Evolutionary conservation across 2,113 vertebrate genomes (phyloP), one percentile per base, ranked within the genome.

Genomic region (Cheirogaleus medius): DNA sequence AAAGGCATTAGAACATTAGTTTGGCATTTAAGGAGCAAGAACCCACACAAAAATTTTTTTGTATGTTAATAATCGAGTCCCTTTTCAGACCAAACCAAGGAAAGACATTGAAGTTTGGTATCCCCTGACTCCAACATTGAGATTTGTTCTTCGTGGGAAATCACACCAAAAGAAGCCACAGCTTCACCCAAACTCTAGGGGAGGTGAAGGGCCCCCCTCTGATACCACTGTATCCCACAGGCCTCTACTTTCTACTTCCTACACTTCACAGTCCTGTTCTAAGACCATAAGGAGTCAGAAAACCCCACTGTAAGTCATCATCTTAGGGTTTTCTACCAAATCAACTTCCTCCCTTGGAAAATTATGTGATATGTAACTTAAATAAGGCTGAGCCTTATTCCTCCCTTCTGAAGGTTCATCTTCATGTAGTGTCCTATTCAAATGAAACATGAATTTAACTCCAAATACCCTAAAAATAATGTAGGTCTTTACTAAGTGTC

Each of bases 1-100:
- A 91, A 81, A 8, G 17, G 74, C 94, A 86, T 90, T 82, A 96
- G 96, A 93, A 95, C 94, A 97, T 92, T 71, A 95, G 87, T 74
- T 96, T 95, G 97, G 95, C 97, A 71, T 89, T 82, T 64, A 56
- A 23, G 49, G 44, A 96, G 85, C 77, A 88, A 76, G 64, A 95
- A 83, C 74, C n/a, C 91, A 95, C 74, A 84, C 63, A 88, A 64
- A 92, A 91, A 91, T 83, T 29, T 73, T 37, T 91, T 63, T 87
- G 77, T 73, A 69, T 47, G 25, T 96, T 86, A 81, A 82, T 77
- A 85, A 29, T 39, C 71, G 32, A 54, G 73, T 60, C 82, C 42
- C 11, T 94, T 81, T 89, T 90, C 92, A 90, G 29, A 83, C n/a
- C 66, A 94, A 97, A 94, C 63, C 21, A 54, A 94, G 37, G 47